Evolutionary conservation across 2,888 invertebrate genomes (phyloP), one percentile per base, ranked within the genome.

Genomic region (Parthenolecanium corni): DNA sequence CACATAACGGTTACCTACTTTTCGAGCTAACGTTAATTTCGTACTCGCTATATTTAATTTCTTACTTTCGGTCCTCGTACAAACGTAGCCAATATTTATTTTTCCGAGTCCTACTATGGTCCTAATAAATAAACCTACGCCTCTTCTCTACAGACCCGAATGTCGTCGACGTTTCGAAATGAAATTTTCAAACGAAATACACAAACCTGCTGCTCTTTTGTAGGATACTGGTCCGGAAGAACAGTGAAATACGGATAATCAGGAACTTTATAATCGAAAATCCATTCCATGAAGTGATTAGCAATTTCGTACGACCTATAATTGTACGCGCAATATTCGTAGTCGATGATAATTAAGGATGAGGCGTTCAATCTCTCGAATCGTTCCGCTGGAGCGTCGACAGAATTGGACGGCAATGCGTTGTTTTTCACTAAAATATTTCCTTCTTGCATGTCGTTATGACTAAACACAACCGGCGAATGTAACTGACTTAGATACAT

Each of bases 241-340:
- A 85, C 84, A 65, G 76, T 78, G 74, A 84, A 95, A 74, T 84
- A 86, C 0, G 94, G 94, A 68, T 82, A 80, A 36, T 83, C 78
- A 0, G 83, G 79, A 64, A 82, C 82, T 1, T 85, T 89, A 73
- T 95, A 94, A 71, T 94, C 90, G 71, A 89, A 89, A 1, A 82
- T 82, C 90, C 92, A 91, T 73, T 95, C 95, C 66, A 89, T 80
- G 73, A 95, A 93, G 71, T 95, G 95, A 74, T 95, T 95, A 2
- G 94, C 94, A 54, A 95, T 77, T 74, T 95, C 95, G 74, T 93
- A 95, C 0, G 86, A 92, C 56, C 94, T 79, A 72, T 89, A 89
- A 72, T 95, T 94, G 75, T 95, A 95, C 0, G 93, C 89, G 74
- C 93, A 93, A 72, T 94, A 95, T 75, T 95, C 94, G 72, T 90